A percentile compares a stretch with the other conserved stretches of the same genome.
phyloP scores from a whole-genome alignment of 2,113 vertebrate genomes.

The Istiophorus platypterus region DNA sequence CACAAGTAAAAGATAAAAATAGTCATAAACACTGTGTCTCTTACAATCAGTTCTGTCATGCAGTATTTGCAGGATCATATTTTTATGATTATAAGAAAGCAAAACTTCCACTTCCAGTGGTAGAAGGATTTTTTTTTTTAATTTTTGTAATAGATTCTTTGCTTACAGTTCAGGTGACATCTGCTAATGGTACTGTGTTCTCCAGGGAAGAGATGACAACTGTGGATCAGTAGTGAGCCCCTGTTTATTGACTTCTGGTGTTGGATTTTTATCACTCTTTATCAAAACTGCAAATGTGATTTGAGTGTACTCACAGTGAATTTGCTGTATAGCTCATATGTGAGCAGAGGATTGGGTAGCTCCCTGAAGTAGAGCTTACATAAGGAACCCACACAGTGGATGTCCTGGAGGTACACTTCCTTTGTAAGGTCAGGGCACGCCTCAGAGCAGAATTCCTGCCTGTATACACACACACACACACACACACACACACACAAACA shows the following conservation, averaged over 20 bases:
- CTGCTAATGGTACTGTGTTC: background rate
- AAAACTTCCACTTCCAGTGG: background rate
- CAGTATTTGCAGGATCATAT: background rate
- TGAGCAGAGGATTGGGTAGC: conserved; percentile 97
- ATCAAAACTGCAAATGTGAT: background rate
- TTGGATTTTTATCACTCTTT: background rate
- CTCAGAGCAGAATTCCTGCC: conserved; percentile 97
- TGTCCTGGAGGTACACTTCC: conserved; percentile 99
- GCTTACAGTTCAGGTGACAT: conserved; percentile 9
- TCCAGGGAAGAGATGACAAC: conserved; percentile 17
- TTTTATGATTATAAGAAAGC: background rate
- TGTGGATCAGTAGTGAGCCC: background rate
- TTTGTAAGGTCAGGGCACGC: conserved; percentile 95
- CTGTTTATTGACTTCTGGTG: background rate
- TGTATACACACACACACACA: conserved; percentile 77
- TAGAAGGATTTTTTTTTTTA: background rate
- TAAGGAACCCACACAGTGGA: conserved; percentile 98
- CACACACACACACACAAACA: conserved; percentile 46
- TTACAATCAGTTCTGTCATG: background rate
- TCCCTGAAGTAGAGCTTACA: conserved; percentile 99
- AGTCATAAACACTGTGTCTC: background rate
- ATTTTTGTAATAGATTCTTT: background rate
- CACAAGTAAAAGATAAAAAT: background rate
- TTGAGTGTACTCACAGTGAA: conserved; percentile 92
- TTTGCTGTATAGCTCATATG: conserved; percentile 96